phyloP scores from a whole-genome alignment of 2,888 invertebrate species.

The Lumbricus terrestris region DNA sequence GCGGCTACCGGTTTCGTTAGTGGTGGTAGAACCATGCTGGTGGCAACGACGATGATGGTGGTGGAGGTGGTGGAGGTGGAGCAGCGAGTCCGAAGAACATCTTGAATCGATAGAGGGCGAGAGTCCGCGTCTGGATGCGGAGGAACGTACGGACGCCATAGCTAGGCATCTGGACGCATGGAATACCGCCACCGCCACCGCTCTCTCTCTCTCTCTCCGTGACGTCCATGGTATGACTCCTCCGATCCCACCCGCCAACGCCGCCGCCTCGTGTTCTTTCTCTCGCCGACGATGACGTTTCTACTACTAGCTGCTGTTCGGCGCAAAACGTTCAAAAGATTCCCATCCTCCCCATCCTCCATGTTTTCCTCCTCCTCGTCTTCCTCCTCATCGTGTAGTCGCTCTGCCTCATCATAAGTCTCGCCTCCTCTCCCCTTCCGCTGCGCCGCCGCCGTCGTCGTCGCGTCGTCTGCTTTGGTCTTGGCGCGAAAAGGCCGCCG shows the following conservation, averaged over 20 bases:
- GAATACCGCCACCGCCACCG: background rate
- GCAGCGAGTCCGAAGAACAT: background rate
- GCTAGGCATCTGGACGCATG: background rate
- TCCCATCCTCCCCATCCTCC: background rate
- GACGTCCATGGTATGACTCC: no score
- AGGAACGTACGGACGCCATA: background rate
- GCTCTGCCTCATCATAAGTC: background rate
- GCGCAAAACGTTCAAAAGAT: background rate
- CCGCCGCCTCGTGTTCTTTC: background rate
- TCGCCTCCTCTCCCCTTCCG: background rate
- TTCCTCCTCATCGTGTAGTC: background rate
- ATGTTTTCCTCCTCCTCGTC: background rate
- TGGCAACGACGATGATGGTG: background rate
- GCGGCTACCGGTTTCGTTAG: background rate
- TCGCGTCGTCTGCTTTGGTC: background rate
- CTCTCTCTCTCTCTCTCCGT: no score
- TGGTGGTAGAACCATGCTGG: background rate
- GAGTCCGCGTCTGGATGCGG: background rate
- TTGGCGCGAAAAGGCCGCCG: background rate
- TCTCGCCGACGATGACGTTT: background rate
- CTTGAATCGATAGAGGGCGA: constrained; percentile 14
- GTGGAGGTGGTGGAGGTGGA: background rate
- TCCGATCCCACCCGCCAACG: no score
- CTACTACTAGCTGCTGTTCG: no score
- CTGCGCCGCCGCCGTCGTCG: background rate